These are phyloP conservation scores for Lepeophtheirus salmonis DNA, from an alignment of 1,140 invertebrate genomes.

Conservation along the genomic window DNA sequence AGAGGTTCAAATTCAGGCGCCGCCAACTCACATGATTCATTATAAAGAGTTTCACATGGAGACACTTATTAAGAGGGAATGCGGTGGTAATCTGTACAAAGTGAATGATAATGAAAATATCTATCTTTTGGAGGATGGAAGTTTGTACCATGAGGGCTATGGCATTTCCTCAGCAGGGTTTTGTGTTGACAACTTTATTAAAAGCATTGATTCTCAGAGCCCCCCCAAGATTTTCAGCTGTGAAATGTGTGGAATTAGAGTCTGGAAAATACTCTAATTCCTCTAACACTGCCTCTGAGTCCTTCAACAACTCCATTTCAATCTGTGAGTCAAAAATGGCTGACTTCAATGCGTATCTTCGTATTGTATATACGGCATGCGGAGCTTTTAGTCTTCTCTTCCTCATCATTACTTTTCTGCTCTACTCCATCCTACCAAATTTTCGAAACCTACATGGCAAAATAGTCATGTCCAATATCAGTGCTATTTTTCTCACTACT, in stretches of 20 bases:
- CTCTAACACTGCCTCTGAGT: neutral
- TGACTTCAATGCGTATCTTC: neutral
- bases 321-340: neutral
- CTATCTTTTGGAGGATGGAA: neutral
- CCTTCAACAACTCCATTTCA: neutral
- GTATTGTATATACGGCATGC: constrained; percentile 4
- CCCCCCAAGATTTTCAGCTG: neutral
- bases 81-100: neutral
- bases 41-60: neutral
- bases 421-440: constrained; percentile 7
- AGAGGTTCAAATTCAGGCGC: neutral
- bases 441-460: constrained; percentile 16
- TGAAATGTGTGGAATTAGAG: neutral
- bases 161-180: neutral
- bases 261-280: neutral
- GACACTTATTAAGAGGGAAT: neutral
- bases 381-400: constrained; percentile 8
- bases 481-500: constrained; percentile 3
- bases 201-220: neutral
- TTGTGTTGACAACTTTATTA: constrained; percentile 12
- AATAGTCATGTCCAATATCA: constrained; percentile 12
- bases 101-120: neutral
- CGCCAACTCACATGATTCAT: neutral
- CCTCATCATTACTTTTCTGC: constrained; percentile 2
- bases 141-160: neutral